phyloP scores from a whole-genome alignment of 1,140 invertebrate species.

The Sminthurides bifidus region DNA sequence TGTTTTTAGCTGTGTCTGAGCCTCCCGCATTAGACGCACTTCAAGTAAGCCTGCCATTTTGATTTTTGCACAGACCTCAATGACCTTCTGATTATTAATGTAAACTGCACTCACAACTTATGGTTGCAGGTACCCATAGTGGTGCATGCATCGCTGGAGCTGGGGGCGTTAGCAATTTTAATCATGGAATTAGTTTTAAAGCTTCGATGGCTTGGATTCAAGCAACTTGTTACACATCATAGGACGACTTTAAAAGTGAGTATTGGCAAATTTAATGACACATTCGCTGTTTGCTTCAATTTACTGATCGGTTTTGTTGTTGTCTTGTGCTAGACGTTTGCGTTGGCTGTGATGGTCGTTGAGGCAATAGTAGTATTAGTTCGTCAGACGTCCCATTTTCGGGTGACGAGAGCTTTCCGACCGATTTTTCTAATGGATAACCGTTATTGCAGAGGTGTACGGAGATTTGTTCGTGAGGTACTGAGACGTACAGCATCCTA shows the following conservation, averaged over 20 bases:
- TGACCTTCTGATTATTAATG: too few species aligned
- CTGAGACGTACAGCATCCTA: background rate
- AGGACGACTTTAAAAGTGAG: constrained; percentile 75
- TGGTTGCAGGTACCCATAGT: constrained; percentile 53
- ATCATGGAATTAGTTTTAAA: constrained; percentile 66
- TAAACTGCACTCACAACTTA: constrained; percentile 5
- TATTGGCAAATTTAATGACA: too few species aligned
- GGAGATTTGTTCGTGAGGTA: constrained; percentile 38
- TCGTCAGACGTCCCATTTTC: constrained; percentile 70
- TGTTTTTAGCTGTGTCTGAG: constrained; percentile 69
- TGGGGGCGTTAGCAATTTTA: constrained; percentile 62
- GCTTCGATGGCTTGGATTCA: constrained; percentile 72
- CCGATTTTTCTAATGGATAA: constrained; percentile 83
- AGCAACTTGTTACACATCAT: constrained; percentile 68
- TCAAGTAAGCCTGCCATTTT: too few species aligned
- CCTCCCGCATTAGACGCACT: constrained; percentile 63
- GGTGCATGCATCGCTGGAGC: constrained; percentile 71
- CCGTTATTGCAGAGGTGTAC: constrained; percentile 57
- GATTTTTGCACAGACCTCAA: too few species aligned
- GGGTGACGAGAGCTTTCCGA: constrained; percentile 72
- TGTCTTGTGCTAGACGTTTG: constrained; percentile 48
- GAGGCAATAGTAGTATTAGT: constrained; percentile 71
- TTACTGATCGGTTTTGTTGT: too few species aligned
- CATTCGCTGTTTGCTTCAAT: too few species aligned
- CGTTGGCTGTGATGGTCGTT: constrained; percentile 68